Evolutionary conservation across 2,113 vertebrate genomes (phyloP).

Genomic region (Gnathonemus echidnorhynchus): DNA sequence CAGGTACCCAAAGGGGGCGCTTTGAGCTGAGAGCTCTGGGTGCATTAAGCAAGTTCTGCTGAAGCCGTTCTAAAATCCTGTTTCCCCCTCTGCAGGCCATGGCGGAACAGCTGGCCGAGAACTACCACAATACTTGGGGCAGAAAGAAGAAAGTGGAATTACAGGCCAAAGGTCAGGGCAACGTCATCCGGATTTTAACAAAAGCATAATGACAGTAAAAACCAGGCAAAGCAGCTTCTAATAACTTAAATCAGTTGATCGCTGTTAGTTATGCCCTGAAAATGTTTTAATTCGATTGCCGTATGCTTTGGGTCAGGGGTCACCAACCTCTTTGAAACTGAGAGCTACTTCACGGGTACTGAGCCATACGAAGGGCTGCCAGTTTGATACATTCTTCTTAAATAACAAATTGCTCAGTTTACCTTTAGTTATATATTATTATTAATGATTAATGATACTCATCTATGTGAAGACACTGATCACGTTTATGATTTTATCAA

Average conservation of each 20-base stretch:
- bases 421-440: too few species aligned
- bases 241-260: neutral
- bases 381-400: too few species aligned
- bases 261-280: neutral
- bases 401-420: too few species aligned
- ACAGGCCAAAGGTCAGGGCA: constrained; percentile 72
- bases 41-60: neutral
- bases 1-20: constrained; percentile 55
- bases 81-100: constrained; percentile 66
- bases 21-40: neutral
- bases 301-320: neutral
- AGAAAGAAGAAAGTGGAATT: constrained; percentile 86
- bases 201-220: neutral
- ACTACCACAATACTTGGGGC: constrained; percentile 93
- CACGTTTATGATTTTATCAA: too few species aligned
- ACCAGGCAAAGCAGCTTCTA: neutral
- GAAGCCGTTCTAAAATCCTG: neutral
- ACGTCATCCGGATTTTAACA: neutral
- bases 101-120: constrained; percentile 89
- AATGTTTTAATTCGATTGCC: neutral
- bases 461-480: too few species aligned
- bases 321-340: too few species aligned
- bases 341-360: too few species aligned
- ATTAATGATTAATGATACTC: too few species aligned
- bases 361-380: too few species aligned